Conservation (phyloP, 64 coral and sea anemone genomes). For the Hydrozoanthus tunicans region DNA sequence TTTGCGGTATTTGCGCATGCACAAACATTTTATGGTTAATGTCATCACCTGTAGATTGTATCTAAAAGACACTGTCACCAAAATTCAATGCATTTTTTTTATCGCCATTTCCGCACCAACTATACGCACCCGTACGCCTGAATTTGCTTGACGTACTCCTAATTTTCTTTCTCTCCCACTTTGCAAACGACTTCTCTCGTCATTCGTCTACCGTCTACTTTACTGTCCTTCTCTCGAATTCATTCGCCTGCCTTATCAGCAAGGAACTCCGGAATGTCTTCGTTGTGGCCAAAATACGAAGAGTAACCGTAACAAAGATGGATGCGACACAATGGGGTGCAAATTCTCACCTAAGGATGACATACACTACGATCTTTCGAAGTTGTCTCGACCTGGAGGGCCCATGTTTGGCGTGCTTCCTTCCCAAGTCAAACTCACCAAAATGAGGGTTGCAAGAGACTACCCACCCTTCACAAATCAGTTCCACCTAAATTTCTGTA, state of each 20-base stretch:
- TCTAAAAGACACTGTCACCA: neutral
- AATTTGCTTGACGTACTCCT: neutral
- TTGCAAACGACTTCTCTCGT: neutral
- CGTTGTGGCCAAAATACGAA: constrained; percentile 63
- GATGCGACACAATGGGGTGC: constrained; percentile 60
- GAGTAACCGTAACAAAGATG: constrained; percentile 51
- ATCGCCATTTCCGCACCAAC: neutral
- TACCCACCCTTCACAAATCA: neutral
- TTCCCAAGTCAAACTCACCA: constrained; percentile 4
- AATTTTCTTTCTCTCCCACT: neutral
- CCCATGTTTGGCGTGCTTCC: constrained; percentile 66
- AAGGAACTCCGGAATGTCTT: constrained; percentile 70
- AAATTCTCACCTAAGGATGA: constrained; percentile 33
- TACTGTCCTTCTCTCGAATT: neutral
- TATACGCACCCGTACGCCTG: neutral
- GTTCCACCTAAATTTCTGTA: constrained; percentile 72
- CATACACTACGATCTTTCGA: constrained; percentile 71
- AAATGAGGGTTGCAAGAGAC: neutral
- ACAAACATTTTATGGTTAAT: neutral
- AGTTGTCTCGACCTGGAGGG: constrained; percentile 65
- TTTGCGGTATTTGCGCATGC: neutral
- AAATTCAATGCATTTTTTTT: neutral
- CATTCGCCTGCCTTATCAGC: constrained; percentile 48
- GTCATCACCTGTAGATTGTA: neutral
- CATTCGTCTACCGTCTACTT: neutral